These are phyloP conservation scores for Andrena chrysosceles DNA, from an alignment of 2,888 invertebrate genomes.

Conservation along the genomic window DNA sequence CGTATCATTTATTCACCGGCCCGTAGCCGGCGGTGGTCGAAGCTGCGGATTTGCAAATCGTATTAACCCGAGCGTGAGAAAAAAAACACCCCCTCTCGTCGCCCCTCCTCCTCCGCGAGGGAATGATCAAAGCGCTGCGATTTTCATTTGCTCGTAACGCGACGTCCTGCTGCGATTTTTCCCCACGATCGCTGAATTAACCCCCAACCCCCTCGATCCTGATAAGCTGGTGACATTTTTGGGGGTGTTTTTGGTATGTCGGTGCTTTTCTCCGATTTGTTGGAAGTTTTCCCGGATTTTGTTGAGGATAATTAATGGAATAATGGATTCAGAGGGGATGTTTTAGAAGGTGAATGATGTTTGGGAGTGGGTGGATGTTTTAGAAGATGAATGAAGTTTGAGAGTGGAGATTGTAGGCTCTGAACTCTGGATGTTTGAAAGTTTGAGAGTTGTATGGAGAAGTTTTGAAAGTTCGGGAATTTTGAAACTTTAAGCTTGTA, in stretches of 20 bases:
- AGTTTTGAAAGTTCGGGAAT: too few relatives aligned
- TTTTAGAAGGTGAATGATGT: too few relatives aligned
- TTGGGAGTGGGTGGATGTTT: too few relatives aligned
- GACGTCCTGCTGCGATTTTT: slow-evolving; percentile 28
- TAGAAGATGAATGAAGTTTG: too few relatives aligned
- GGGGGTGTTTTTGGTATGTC: background rate
- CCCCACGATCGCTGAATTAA: slow-evolving; percentile 31
- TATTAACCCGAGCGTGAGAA: slow-evolving; percentile 71
- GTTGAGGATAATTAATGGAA: background rate
- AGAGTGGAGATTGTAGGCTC: too few relatives aligned
- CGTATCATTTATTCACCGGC: slow-evolving; percentile 80
- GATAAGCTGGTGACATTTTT: background rate
- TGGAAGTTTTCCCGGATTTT: background rate
- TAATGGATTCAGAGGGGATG: too few relatives aligned
- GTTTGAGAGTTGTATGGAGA: too few relatives aligned
- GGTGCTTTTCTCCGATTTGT: background rate
- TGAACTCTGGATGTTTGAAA: too few relatives aligned
- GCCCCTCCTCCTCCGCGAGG: slow-evolving; percentile 23
- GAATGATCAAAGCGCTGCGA: slow-evolving; percentile 59
- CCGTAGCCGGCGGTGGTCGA: slow-evolving; percentile 69
- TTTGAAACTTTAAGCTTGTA: too few relatives aligned
- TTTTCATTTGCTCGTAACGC: slow-evolving; percentile 53
- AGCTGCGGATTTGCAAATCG: slow-evolving; percentile 79
- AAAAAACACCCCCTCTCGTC: slow-evolving; percentile 39
- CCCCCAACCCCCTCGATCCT: background rate